A percentile compares a stretch with the other conserved stretches of the same genome.
These are phyloP conservation scores for Cephus cinctus DNA, from an alignment of 1,140 invertebrate species.

Conservation along the genomic window DNA sequence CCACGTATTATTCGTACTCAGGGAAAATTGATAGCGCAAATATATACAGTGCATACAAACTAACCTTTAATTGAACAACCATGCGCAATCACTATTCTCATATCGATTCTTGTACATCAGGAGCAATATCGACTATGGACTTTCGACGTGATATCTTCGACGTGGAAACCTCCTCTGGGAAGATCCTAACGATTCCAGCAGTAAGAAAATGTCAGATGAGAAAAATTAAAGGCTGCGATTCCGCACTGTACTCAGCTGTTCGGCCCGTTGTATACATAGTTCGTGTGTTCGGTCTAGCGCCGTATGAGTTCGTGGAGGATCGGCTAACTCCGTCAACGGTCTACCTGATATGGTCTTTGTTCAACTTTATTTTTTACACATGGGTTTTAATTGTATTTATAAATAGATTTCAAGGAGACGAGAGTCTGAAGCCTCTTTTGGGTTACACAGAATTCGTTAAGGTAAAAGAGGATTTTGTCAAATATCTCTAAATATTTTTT, in stretches of 20 bases:
- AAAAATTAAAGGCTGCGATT: too few species aligned
- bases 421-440: slow-evolving; percentile 10
- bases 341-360: slow-evolving; percentile 20
- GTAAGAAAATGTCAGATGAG: neutral
- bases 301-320: slow-evolving; percentile 38
- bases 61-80: too few species aligned
- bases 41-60: too few species aligned
- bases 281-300: slow-evolving; percentile 40
- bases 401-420: neutral
- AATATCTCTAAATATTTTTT: slow-evolving; percentile 10
- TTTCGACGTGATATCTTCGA: neutral
- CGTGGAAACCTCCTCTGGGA: neutral
- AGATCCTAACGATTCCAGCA: neutral
- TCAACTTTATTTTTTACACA: slow-evolving; percentile 14
- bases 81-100: too few species aligned
- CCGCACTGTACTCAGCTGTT: slow-evolving; percentile 37
- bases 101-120: too few species aligned
- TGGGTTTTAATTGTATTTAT: slow-evolving; percentile 21
- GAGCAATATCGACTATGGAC: neutral
- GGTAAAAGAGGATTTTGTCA: slow-evolving; percentile 29
- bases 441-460: slow-evolving; percentile 33
- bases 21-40: too few species aligned
- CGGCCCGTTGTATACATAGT: slow-evolving; percentile 34
- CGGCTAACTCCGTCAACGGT: slow-evolving; percentile 28
- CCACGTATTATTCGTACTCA: too few species aligned